Conservation (phyloP, 2,888 invertebrate genomes). For the Drepanosiphum platanoidis region DNA sequence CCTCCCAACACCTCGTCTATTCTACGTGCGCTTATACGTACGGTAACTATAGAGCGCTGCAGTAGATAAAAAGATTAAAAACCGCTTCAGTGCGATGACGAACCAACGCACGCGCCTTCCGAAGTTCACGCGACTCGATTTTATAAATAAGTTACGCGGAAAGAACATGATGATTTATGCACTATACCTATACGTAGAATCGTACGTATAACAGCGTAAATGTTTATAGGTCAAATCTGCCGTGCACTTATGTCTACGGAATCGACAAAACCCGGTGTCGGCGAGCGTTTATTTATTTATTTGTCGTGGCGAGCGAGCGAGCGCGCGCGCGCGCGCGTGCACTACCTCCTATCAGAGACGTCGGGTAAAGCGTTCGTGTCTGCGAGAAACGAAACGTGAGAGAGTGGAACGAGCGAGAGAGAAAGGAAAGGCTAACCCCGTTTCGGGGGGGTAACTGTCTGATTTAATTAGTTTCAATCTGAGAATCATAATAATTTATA, state of each 20-base stretch:
- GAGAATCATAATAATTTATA: slow-evolving; percentile 57
- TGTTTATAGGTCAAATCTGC: neutral
- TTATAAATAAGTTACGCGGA: too few relatives aligned
- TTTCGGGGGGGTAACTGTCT: neutral
- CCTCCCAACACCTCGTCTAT: too few relatives aligned
- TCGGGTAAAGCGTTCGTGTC: neutral
- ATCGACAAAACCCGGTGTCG: neutral
- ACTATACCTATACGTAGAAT: too few relatives aligned
- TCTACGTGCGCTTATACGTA: too few relatives aligned
- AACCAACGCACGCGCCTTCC: too few relatives aligned
- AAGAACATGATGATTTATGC: too few relatives aligned
- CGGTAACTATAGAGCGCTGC: too few relatives aligned
- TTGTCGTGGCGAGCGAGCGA: neutral
- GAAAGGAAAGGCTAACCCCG: neutral
- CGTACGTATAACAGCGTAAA: too few relatives aligned
- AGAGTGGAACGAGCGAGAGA: neutral
- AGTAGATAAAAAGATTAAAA: too few relatives aligned
- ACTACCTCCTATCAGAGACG: slow-evolving; percentile 25
- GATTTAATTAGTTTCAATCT: slow-evolving; percentile 62
- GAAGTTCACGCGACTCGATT: too few relatives aligned
- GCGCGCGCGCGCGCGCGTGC: neutral
- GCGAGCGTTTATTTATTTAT: neutral
- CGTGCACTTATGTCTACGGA: neutral
- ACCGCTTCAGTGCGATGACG: too few relatives aligned
- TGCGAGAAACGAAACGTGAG: neutral